Evolutionary conservation across 2,888 invertebrate species (phyloP).

Genomic region (Acanthosepion lycidas): DNA sequence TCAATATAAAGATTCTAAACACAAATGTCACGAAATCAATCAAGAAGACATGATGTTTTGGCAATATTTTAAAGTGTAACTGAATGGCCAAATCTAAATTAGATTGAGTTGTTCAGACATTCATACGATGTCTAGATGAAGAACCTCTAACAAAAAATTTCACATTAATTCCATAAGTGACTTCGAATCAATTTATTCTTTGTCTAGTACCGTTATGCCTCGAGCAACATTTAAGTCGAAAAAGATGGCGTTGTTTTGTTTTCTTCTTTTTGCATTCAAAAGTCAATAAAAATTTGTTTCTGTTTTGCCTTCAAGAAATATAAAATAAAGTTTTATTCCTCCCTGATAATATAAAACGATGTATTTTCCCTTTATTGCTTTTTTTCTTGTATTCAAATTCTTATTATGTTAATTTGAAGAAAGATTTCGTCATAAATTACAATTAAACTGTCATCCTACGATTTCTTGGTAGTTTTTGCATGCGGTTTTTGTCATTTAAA

Average conservation of each 20-base stretch:
- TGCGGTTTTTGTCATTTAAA: too few species aligned
- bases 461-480: too few species aligned
- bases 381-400: too few species aligned
- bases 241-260: neutral
- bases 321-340: neutral
- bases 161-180: neutral
- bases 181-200: neutral
- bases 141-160: neutral
- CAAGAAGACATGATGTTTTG: neutral
- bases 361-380: too few species aligned
- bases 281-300: neutral
- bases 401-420: too few species aligned
- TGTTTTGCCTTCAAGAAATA: neutral
- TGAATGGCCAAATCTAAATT: neutral
- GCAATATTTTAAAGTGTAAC: too few species aligned
- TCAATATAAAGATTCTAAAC: neutral
- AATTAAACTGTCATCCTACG: too few species aligned
- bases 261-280: neutral
- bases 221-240: neutral
- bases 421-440: too few species aligned
- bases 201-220: neutral
- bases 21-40: neutral
- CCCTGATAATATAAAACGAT: too few species aligned
- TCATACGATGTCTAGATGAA: neutral
- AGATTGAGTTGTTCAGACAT: neutral